A percentile compares a stretch with the other conserved stretches of the same genome.
These are phyloP conservation scores for Neoaliturus tenellus DNA, from an alignment of 2,888 invertebrate species.

Conservation along the genomic window DNA sequence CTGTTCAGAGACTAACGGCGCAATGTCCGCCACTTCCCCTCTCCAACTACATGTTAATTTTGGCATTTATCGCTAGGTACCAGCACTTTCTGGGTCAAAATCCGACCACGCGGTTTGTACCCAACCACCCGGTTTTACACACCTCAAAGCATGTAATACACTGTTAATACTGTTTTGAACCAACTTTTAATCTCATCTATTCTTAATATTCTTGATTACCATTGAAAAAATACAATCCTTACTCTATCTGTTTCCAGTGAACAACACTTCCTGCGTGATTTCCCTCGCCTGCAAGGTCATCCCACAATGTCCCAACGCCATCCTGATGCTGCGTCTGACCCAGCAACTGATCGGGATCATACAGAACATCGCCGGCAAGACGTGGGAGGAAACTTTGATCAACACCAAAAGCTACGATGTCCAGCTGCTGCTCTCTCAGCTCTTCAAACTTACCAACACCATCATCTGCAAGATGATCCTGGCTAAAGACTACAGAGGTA, in stretches of 20 bases:
- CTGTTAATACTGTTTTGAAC: too few species aligned
- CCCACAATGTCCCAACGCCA: not conserved
- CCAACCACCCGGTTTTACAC: too few species aligned
- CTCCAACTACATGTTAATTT: too few species aligned
- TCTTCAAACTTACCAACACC: conserved; percentile 22
- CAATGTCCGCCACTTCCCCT: too few species aligned
- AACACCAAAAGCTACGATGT: not conserved
- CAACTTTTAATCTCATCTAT: too few species aligned
- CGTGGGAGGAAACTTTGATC: not conserved
- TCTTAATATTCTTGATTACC: too few species aligned
- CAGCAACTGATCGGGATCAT: not conserved
- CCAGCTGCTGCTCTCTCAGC: not conserved
- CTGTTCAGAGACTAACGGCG: too few species aligned
- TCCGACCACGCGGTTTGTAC: too few species aligned
- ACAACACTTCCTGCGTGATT: not conserved
- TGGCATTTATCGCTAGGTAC: too few species aligned
- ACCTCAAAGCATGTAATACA: too few species aligned
- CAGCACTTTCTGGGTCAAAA: too few species aligned
- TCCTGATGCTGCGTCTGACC: not conserved
- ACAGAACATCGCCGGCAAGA: not conserved
- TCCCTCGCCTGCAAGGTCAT: not conserved
- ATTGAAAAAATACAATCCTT: not conserved
- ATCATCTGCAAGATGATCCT: not conserved
- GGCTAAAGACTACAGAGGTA: not conserved
- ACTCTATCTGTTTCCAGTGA: conserved; percentile 20